Conservation (phyloP, 2,888 invertebrate species). For the Galeruca laticollis region DNA sequence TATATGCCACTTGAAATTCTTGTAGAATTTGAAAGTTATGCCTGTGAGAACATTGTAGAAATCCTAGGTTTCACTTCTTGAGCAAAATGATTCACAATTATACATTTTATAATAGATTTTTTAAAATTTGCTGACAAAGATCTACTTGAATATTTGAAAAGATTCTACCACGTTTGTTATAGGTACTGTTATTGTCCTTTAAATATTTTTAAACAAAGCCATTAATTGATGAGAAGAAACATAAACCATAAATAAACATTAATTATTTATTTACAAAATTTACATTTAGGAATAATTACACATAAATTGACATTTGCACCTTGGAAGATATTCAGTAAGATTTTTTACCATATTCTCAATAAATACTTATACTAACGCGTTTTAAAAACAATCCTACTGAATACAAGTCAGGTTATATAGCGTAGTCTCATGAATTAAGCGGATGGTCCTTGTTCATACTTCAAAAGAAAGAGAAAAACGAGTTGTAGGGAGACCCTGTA, state of each 20-base stretch:
- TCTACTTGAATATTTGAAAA: too few species aligned
- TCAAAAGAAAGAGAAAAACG: constrained; percentile 41
- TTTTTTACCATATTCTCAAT: not conserved
- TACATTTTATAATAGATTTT: too few species aligned
- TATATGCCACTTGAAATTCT: too few species aligned
- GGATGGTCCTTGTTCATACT: not conserved
- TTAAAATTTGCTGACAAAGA: too few species aligned
- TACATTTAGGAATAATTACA: constrained; percentile 24
- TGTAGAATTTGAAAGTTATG: too few species aligned
- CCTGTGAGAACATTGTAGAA: too few species aligned
- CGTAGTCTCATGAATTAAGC: constrained; percentile 11
- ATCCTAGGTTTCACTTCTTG: too few species aligned
- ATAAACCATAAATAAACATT: not conserved
- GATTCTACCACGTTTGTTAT: not conserved
- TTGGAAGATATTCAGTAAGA: constrained; percentile 13
- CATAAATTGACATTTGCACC: constrained; percentile 23
- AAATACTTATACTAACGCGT: not conserved
- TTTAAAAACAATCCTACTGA: constrained; percentile 14
- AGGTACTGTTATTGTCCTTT: too few species aligned
- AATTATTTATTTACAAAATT: constrained; percentile 43
- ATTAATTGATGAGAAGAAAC: not conserved
- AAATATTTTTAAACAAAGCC: not conserved
- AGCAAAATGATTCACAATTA: too few species aligned
- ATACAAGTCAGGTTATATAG: constrained; percentile 10
- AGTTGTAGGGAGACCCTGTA: constrained; percentile 41